Evolutionary conservation across 2,113 vertebrate genomes (phyloP).

Genomic region (Eolophus roseicapilla): DNA sequence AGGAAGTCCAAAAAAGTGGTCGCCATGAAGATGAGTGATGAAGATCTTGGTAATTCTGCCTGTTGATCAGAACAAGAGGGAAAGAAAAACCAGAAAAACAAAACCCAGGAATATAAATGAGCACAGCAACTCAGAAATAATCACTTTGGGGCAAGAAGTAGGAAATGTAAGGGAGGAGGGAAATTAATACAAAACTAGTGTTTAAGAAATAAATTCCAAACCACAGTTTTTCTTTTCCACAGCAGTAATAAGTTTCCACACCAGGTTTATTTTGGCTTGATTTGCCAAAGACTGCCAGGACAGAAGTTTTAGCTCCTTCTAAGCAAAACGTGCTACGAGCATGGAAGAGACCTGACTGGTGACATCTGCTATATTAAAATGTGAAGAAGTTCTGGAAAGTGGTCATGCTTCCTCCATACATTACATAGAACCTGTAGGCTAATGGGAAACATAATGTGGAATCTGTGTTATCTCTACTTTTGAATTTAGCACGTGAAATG

Average conservation of each 20-base stretch:
- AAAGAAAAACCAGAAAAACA: neutral
- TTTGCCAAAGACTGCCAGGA: neutral
- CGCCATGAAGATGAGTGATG: slow-evolving; percentile 91
- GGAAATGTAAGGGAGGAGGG: neutral
- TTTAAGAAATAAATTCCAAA: neutral
- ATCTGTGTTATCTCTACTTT: neutral
- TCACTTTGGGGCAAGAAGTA: neutral
- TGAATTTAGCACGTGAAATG: accelerated
- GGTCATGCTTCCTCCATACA: neutral
- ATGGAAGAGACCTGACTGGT: neutral
- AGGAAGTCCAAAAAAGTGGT: slow-evolving; percentile 91
- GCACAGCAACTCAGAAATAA: neutral
- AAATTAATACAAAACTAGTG: neutral
- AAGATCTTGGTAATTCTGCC: slow-evolving; percentile 92
- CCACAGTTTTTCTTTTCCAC: neutral
- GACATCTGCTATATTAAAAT: neutral
- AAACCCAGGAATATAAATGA: neutral
- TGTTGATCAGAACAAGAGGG: slow-evolving; percentile 26
- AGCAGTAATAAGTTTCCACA: neutral
- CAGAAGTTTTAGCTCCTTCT: neutral
- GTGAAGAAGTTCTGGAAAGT: neutral
- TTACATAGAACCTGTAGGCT: too few relatives aligned
- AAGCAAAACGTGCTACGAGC: neutral
- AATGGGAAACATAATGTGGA: neutral
- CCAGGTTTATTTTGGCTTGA: neutral